These are phyloP conservation scores for Agonopterix alstromeriana DNA, from an alignment of 2,888 invertebrate genomes.

Conservation along the genomic window DNA sequence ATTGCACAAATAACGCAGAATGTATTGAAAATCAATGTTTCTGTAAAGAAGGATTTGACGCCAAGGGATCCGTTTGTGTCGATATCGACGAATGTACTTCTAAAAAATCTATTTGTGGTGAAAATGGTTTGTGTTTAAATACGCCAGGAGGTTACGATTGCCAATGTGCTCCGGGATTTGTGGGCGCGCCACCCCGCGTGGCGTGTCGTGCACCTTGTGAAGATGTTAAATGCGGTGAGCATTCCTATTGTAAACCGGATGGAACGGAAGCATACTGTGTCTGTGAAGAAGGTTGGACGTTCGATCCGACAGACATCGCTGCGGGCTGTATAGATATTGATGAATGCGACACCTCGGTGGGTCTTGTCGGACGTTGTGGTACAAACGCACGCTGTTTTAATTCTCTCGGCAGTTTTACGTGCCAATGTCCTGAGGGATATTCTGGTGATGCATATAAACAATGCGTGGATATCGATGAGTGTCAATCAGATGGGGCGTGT, in stretches of 20 bases:
- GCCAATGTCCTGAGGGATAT: slow-evolving; percentile 89
- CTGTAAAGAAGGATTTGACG: slow-evolving; percentile 91
- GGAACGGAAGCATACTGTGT: slow-evolving; percentile 93
- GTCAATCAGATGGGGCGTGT: slow-evolving; percentile 82
- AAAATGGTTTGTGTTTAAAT: slow-evolving; percentile 86
- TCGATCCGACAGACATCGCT: slow-evolving; percentile 90
- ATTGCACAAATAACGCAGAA: slow-evolving; percentile 94
- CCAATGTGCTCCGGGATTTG: slow-evolving; percentile 87
- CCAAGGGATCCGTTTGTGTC: slow-evolving; percentile 85
- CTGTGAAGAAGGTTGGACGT: slow-evolving; percentile 95
- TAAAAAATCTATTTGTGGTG: slow-evolving; percentile 79
- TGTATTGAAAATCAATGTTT: slow-evolving; percentile 93
- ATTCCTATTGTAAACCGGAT: slow-evolving; percentile 92
- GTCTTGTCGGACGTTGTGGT: slow-evolving; percentile 90
- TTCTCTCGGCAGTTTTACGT: slow-evolving; percentile 85
- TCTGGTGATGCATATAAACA: slow-evolving; percentile 89
- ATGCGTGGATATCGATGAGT: slow-evolving; percentile 91
- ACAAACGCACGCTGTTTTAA: slow-evolving; percentile 88
- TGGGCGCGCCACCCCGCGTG: slow-evolving; percentile 88
- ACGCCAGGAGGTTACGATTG: slow-evolving; percentile 88
- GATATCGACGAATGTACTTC: slow-evolving; percentile 88
- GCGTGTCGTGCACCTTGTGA: slow-evolving; percentile 94
- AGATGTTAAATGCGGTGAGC: slow-evolving; percentile 91
- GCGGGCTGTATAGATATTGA: slow-evolving; percentile 95
- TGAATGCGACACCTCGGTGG: slow-evolving; percentile 89